These are phyloP conservation scores for Egretta garzetta DNA, from an alignment of 2,113 vertebrate species.

Conservation along the genomic window DNA sequence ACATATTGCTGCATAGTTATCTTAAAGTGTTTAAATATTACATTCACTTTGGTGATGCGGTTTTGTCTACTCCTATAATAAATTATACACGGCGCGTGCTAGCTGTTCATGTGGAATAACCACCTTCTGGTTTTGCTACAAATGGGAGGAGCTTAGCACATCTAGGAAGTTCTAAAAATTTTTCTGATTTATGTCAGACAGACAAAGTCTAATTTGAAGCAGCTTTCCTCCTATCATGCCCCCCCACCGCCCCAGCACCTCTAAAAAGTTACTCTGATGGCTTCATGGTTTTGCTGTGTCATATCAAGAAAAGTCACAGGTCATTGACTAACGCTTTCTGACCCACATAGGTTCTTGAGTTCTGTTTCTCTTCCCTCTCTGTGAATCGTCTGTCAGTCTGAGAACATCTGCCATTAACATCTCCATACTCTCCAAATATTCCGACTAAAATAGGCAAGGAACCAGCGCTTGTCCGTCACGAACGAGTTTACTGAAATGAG, in stretches of 20 bases:
- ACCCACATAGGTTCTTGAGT: neutral
- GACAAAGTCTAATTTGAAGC: slow-evolving; percentile 41
- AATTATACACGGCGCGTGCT: slow-evolving; percentile 2
- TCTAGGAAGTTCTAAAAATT: neutral
- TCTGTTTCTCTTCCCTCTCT: neutral
- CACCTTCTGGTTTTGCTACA: slow-evolving; percentile 18
- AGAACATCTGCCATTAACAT: neutral
- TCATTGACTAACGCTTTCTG: neutral
- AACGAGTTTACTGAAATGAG: neutral
- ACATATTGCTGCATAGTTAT: neutral
- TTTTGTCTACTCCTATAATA: slow-evolving; percentile 12
- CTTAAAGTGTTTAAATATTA: slow-evolving; percentile 62
- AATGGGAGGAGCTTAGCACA: slow-evolving; percentile 2
- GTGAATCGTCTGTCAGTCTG: neutral
- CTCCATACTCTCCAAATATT: neutral
- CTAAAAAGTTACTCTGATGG: neutral
- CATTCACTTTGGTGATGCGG: slow-evolving; percentile 46
- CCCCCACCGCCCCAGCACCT: neutral
- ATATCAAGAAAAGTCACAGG: neutral
- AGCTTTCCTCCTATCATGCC: neutral
- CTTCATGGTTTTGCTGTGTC: neutral
- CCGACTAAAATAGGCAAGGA: neutral
- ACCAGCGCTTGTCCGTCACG: neutral
- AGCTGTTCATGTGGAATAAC: neutral
- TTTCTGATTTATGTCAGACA: neutral